phyloP scores from a whole-genome alignment of 2,888 invertebrate species.

The Andrena fulva region DNA sequence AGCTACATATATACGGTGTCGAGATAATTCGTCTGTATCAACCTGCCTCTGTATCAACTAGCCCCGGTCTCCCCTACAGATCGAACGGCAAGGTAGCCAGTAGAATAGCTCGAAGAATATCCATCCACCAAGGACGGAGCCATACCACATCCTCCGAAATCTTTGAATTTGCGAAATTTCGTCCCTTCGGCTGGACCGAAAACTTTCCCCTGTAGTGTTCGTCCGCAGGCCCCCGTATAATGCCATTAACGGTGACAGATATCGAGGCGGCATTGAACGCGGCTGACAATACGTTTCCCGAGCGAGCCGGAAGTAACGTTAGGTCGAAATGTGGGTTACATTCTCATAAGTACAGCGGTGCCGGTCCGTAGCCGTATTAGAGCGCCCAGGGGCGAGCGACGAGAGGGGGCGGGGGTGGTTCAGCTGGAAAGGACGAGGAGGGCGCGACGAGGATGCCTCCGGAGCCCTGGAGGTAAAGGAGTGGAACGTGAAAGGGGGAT shows the following conservation, averaged over 20 bases:
- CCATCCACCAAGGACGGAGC: too few species aligned
- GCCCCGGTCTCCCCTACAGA: too few species aligned
- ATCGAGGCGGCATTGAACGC: slow-evolving; percentile 46
- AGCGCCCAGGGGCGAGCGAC: slow-evolving; percentile 66
- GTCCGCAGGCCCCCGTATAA: slow-evolving; percentile 9
- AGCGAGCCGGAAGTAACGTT: slow-evolving; percentile 66
- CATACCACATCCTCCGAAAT: too few species aligned
- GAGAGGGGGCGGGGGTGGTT: slow-evolving; percentile 15
- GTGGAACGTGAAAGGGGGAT: slow-evolving; percentile 56
- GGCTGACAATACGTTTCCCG: slow-evolving; percentile 59
- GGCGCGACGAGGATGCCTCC: slow-evolving; percentile 44
- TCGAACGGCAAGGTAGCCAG: too few species aligned
- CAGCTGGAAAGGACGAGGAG: slow-evolving; percentile 30
- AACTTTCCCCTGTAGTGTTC: slow-evolving; percentile 15
- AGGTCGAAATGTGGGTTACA: slow-evolving; percentile 71
- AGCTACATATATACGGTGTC: too few species aligned
- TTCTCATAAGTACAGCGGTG: slow-evolving; percentile 69
- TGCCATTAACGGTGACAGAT: slow-evolving; percentile 48
- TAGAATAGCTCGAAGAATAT: too few species aligned
- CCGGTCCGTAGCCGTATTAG: slow-evolving; percentile 65
- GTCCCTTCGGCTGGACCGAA: not conserved
- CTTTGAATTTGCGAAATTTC: not conserved
- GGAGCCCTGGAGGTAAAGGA: slow-evolving; percentile 48
- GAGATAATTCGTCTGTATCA: too few species aligned
- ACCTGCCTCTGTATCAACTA: too few species aligned